Percentiles rank a stretch among this genome's conserved stretches.
These are phyloP conservation scores for Torymus aiolomorphi DNA, from an alignment of 2,888 invertebrate species.

Conservation along the genomic window DNA sequence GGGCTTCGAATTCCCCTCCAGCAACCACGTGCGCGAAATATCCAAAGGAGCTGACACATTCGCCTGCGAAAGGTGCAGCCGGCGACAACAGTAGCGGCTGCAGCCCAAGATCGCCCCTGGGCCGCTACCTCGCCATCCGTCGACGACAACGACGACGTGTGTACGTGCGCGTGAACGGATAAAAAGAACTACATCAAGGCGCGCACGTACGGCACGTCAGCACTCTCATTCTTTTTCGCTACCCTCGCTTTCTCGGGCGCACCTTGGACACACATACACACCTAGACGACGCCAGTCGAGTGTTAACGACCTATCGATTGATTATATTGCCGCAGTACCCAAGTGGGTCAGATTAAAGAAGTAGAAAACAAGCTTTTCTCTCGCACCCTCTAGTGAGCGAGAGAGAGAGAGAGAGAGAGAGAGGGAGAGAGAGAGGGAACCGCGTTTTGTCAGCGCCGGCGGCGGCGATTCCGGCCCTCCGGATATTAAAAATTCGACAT, in stretches of 20 bases:
- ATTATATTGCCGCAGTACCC: conserved; percentile 62
- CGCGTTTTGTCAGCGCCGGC: no score
- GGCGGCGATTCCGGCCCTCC: background rate
- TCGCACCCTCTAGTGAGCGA: background rate
- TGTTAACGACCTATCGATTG: conserved; percentile 66
- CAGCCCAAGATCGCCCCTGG: background rate
- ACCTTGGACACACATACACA: conserved; percentile 6
- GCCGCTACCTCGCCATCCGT: background rate
- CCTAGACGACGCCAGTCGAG: conserved; percentile 57
- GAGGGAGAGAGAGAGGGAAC: no score
- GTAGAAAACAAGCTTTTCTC: conserved; percentile 31
- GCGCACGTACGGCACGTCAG: conserved; percentile 16
- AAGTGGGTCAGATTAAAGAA: conserved; percentile 63
- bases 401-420: no score
- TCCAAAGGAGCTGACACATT: no score
- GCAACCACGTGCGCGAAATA: no score
- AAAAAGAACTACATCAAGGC: no score
- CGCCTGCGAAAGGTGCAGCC: no score
- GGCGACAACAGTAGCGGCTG: no score
- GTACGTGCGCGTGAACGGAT: conserved; percentile 2
- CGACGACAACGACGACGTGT: background rate
- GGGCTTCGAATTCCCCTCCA: no score
- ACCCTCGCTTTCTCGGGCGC: background rate
- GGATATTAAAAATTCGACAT: conserved; percentile 32
- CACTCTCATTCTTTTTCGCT: conserved; percentile 16